phyloP scores from a whole-genome alignment of 2,888 invertebrate genomes.

The Watsonalla cultraria region DNA sequence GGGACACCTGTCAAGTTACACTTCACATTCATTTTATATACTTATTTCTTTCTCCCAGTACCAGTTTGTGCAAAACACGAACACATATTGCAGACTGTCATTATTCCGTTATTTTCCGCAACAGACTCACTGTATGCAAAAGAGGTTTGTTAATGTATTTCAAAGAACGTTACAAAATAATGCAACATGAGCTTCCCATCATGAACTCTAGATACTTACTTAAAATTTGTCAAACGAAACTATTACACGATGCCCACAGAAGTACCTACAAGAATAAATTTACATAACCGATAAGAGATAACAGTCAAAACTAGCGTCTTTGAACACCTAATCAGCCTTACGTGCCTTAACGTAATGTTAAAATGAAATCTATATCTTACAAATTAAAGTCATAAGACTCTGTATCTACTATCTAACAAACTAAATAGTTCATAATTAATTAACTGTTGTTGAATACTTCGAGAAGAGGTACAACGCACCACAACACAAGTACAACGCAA shows the following conservation, averaged over 20 bases:
- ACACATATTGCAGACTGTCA: slow-evolving; percentile 2
- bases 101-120: slow-evolving; percentile 2
- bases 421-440: no score
- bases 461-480: no score
- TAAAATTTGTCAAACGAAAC: background rate
- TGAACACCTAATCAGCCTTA: background rate
- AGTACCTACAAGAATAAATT: no score
- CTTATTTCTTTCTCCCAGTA: background rate
- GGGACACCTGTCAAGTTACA: slow-evolving; percentile 33
- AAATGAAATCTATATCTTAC: background rate
- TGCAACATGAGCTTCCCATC: background rate
- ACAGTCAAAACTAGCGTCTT: background rate
- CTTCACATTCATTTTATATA: slow-evolving; percentile 9
- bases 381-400: no score
- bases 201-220: background rate
- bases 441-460: no score
- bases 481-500: no score
- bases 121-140: slow-evolving; percentile 1
- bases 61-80: slow-evolving; percentile 1
- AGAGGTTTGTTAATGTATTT: slow-evolving; percentile 2
- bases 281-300: background rate
- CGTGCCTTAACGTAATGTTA: background rate
- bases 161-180: background rate
- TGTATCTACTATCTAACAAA: no score
- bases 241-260: no score